Evolutionary conservation across 1,140 invertebrate species (phyloP).

Genomic region (Orchestia grillus): DNA sequence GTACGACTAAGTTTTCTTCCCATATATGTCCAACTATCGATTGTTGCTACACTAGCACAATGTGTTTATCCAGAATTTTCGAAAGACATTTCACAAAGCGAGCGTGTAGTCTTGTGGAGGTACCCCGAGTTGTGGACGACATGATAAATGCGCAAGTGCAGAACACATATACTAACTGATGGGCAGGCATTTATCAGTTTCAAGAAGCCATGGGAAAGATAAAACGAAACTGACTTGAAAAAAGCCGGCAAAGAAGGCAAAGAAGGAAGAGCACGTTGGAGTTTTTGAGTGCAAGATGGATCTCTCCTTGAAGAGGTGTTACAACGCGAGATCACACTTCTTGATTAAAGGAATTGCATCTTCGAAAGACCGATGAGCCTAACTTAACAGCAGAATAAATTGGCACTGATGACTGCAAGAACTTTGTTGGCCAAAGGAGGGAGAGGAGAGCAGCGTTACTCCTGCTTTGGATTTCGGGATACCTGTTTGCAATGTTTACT

Average conservation of each 20-base stretch:
- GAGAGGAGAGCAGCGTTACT: not conserved
- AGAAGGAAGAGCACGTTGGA: conserved; percentile 31
- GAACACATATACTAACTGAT: conserved; percentile 56
- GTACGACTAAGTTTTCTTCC: not conserved
- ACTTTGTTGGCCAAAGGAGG: conserved; percentile 1
- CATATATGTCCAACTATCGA: not conserved
- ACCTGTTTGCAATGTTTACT: not conserved
- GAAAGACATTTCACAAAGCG: not conserved
- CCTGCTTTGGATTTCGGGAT: not conserved
- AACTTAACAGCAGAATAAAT: conserved; percentile 57
- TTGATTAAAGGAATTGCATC: conserved; percentile 54
- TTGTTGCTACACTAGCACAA: not conserved
- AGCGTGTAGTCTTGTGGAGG: not conserved
- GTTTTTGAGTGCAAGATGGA: conserved; percentile 54
- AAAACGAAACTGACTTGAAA: conserved; percentile 29
- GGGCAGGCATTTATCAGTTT: conserved; percentile 51
- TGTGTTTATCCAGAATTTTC: not conserved
- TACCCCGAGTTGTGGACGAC: conserved; percentile 21
- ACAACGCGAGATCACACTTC: conserved; percentile 49
- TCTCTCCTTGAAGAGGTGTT: conserved; percentile 50
- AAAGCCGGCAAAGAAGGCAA: conserved; percentile 33
- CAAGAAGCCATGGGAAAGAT: conserved; percentile 56
- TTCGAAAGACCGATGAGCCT: conserved; percentile 30
- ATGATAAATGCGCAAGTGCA: conserved; percentile 45
- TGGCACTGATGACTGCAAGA: conserved; percentile 33